phyloP scores from a whole-genome alignment of 2,797 vertebrate species.

The Anguilla obscura region DNA sequence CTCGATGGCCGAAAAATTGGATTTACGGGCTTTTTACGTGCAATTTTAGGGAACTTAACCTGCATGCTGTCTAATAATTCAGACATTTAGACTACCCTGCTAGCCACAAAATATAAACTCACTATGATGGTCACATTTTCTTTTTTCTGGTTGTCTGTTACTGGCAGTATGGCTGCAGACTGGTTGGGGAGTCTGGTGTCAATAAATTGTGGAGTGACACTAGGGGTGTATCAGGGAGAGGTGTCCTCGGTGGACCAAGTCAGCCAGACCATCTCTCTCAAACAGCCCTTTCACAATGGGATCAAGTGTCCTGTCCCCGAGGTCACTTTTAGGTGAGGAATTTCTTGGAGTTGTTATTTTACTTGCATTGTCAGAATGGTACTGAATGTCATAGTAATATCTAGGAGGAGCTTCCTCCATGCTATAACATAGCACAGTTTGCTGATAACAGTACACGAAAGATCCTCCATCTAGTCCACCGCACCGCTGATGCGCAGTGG shows the following conservation, averaged over 20 bases:
- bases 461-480: background rate
- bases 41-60: too few species aligned
- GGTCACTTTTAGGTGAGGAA: constrained; percentile 92
- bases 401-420: background rate
- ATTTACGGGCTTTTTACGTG: too few species aligned
- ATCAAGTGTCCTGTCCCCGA: constrained; percentile 95
- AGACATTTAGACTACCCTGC: background rate
- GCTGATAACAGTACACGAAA: background rate
- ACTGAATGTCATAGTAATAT: background rate
- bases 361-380: background rate
- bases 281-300: constrained; percentile 93
- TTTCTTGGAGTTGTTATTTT: background rate
- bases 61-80: too few species aligned
- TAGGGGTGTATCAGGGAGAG: constrained; percentile 95
- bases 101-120: background rate
- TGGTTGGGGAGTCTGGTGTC: constrained; percentile 97
- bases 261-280: constrained; percentile 95
- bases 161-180: constrained; percentile 82
- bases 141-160: background rate
- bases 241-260: constrained; percentile 92
- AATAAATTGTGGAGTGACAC: constrained; percentile 91
- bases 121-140: background rate
- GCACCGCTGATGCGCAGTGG: background rate
- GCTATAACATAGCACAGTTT: background rate
- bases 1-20: too few species aligned